A percentile compares a stretch with the other conserved stretches of the same genome.
Evolutionary conservation across 2,888 invertebrate species (phyloP).

Genomic region (Diplolepis rosae): DNA sequence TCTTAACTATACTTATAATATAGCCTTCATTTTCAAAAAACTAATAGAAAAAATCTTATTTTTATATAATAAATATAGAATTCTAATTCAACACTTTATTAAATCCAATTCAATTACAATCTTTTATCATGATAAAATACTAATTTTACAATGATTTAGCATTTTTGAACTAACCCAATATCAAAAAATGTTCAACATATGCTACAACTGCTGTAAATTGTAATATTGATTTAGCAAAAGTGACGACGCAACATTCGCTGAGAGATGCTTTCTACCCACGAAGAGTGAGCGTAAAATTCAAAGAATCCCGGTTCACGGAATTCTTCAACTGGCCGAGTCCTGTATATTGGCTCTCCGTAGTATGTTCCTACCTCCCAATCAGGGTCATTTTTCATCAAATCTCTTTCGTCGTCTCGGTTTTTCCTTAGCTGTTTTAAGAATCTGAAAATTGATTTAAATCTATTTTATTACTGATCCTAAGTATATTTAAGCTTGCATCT

Average conservation of each 20-base stretch:
- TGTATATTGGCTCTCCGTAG: slow-evolving; percentile 88
- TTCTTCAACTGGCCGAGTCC: slow-evolving; percentile 75
- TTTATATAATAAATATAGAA: too few species aligned
- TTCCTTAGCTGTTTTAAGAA: slow-evolving; percentile 84
- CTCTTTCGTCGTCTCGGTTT: slow-evolving; percentile 88
- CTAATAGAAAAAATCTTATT: too few species aligned
- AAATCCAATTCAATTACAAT: too few species aligned
- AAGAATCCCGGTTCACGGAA: slow-evolving; percentile 36
- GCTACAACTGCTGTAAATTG: slow-evolving; percentile 3
- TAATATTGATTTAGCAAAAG: slow-evolving; percentile 8
- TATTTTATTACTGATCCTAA: background rate
- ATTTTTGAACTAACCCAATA: too few species aligned
- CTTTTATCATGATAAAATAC: too few species aligned
- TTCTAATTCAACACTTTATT: too few species aligned
- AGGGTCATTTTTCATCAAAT: slow-evolving; percentile 91
- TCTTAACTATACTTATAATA: background rate
- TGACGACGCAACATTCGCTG: slow-evolving; percentile 1
- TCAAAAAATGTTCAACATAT: too few species aligned
- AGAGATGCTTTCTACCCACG: background rate
- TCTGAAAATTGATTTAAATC: too few species aligned
- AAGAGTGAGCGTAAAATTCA: slow-evolving; percentile 45
- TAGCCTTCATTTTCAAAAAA: too few species aligned
- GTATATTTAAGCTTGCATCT: background rate
- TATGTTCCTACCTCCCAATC: slow-evolving; percentile 94
- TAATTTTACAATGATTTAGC: too few species aligned